Evolutionary conservation across 2,113 vertebrate genomes (phyloP), one percentile per base, ranked within the genome.

Genomic region (Pseudorasbora parva): DNA sequence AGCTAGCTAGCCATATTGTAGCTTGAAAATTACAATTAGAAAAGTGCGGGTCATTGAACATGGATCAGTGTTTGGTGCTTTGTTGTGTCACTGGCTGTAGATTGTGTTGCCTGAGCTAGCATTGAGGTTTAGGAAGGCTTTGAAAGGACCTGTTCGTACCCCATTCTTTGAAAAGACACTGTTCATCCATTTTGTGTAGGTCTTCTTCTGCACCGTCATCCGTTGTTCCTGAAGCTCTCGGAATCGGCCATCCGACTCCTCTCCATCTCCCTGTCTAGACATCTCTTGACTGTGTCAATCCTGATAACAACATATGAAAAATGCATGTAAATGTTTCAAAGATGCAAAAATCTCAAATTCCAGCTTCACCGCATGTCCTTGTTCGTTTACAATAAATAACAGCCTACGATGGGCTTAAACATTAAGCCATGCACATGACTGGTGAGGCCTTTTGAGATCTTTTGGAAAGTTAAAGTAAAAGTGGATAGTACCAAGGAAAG

Each of bases 171-270:
- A 81, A 92, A 96, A 97, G 88, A 97, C 33, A 0, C 94, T 97
- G 90, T 98, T 97, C 91, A 98, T 95, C 96, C 97, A 97, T 66
- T 97, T 97, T 87, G 96, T 97, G 91, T 96, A 98, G 51, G 96
- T 98, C 88, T 98, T 98, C 91, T 97, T 96, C 92, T 98, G 97
- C 89, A 97, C 94, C 3, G 72, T 83, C 92, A 93, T 94, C 82
- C 95, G 94, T 93, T 94, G 96, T 78, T 95, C 95, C 92, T 97
- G 97, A 88, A 97, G 95, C 93, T 94, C 94, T 64, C 93, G 90
- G 33, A 97, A 91, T 9, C 96, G 94, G 19, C 93, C 95, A 64
- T 92, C 93, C 76, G 96, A 96, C 47, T 96, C 95, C 0, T 90
- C 93, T 0, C 84, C 91, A 47, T 86, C 90, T 45, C 21, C 66